A percentile compares a stretch with the other conserved stretches of the same genome.
These are phyloP conservation scores for Sebastes alutus DNA, from an alignment of 2,797 vertebrate genomes.

Conservation along the genomic window DNA sequence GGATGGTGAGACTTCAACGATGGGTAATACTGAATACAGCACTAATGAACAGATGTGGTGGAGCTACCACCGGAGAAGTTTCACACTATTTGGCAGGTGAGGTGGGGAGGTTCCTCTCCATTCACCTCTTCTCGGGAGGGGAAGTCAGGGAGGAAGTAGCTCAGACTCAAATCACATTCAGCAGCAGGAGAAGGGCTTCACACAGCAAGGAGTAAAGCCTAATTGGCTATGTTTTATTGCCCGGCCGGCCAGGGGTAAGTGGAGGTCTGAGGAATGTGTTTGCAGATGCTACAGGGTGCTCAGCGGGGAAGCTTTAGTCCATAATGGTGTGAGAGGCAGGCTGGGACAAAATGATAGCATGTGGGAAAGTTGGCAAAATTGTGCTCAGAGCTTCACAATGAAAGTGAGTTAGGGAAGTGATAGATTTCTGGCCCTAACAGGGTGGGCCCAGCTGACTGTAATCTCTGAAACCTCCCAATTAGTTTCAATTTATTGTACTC, in stretches of 20 bases:
- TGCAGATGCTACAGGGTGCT: slow-evolving; percentile 60
- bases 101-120: slow-evolving; percentile 6
- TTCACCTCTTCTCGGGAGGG: slow-evolving; percentile 40
- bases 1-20: not conserved
- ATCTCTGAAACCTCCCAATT: slow-evolving; percentile 62
- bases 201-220: slow-evolving; percentile 60
- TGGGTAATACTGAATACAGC: not conserved
- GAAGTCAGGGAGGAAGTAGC: slow-evolving; percentile 58
- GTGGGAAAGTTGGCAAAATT: slow-evolving; percentile 31
- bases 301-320: slow-evolving; percentile 50
- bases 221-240: slow-evolving; percentile 73
- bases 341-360: slow-evolving; percentile 46
- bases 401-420: slow-evolving; percentile 40
- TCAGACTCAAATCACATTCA: slow-evolving; percentile 65
- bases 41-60: slow-evolving; percentile 14
- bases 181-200: slow-evolving; percentile 65
- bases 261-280: slow-evolving; percentile 67
- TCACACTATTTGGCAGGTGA: slow-evolving; percentile 27
- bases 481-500: slow-evolving; percentile 62
- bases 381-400: slow-evolving; percentile 19
- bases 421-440: slow-evolving; percentile 46
- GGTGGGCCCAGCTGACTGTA: slow-evolving; percentile 50
- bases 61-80: not conserved
- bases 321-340: slow-evolving; percentile 44
- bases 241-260: slow-evolving; percentile 59